Percentiles rank a stretch among this genome's conserved stretches.
These are phyloP conservation scores for Arge pagana DNA, from an alignment of 2,888 invertebrate genomes.

Conservation along the genomic window DNA sequence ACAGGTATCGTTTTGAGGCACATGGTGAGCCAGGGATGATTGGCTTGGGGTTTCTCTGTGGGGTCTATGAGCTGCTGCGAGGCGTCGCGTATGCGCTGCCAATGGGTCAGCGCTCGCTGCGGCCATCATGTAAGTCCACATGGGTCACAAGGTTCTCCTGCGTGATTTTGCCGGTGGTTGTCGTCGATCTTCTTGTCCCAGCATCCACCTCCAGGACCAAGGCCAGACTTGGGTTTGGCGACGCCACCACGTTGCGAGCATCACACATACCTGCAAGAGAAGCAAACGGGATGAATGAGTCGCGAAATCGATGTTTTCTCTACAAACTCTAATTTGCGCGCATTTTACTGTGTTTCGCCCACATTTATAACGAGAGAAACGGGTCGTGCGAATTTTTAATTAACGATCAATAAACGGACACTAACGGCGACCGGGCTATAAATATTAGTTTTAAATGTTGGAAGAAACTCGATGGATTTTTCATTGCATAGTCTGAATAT, in stretches of 20 bases:
- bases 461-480: too few species aligned
- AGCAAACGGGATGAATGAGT: too few species aligned
- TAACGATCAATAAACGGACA: too few species aligned
- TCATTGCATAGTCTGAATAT: too few species aligned
- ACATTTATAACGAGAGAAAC: too few species aligned
- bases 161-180: conserved; percentile 12
- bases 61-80: conserved; percentile 22
- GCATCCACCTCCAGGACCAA: conserved; percentile 24
- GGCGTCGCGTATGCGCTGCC: conserved; percentile 36
- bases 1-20: conserved; percentile 2
- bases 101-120: conserved; percentile 71
- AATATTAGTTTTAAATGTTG: too few species aligned
- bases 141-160: conserved; percentile 45
- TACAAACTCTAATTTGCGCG: too few species aligned
- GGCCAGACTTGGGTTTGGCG: conserved; percentile 23
- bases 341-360: too few species aligned
- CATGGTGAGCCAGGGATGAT: conserved; percentile 17
- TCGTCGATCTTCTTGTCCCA: conserved; percentile 20
- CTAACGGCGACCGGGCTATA: too few species aligned
- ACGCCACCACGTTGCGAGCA: conserved; percentile 23
- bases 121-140: conserved; percentile 78
- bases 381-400: too few species aligned
- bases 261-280: conserved; percentile 22
- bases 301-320: too few species aligned
- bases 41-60: conserved; percentile 16